These are phyloP conservation scores for Equus quagga DNA, from an alignment of 2,113 vertebrate genomes.

Conservation along the genomic window DNA sequence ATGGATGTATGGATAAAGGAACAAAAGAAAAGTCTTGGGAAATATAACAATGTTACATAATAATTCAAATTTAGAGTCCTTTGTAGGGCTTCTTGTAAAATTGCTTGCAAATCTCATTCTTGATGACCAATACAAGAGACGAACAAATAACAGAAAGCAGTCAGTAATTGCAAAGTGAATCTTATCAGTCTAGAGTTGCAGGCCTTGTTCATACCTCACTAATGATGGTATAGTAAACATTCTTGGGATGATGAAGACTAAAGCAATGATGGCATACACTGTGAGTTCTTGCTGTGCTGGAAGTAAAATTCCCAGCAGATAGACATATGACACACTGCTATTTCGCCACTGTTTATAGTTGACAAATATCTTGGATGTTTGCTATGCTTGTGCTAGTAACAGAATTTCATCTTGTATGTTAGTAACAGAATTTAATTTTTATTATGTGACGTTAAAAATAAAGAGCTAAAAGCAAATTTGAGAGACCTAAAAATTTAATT, in stretches of 20 bases:
- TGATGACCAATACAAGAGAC: not conserved
- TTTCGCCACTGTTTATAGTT: not conserved
- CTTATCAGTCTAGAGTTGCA: not conserved
- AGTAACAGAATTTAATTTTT: constrained; percentile 44
- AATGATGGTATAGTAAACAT: not conserved
- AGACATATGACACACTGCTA: not conserved
- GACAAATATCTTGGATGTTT: not conserved
- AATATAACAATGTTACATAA: not conserved
- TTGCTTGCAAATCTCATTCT: constrained; percentile 19
- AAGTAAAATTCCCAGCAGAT: not conserved
- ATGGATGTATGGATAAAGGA: not conserved
- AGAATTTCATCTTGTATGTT: constrained; percentile 13
- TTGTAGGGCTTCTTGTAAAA: not conserved
- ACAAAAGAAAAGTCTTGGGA: not conserved
- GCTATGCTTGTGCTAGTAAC: not conserved
- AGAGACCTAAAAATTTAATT: constrained; percentile 8
- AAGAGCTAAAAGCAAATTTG: not conserved
- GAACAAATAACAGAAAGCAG: not conserved
- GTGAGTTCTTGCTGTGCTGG: not conserved
- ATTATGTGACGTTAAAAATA: not conserved
- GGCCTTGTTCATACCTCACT: not conserved
- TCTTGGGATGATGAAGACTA: not conserved
- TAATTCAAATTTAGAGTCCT: not conserved
- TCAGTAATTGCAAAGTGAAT: not conserved
- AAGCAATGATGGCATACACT: not conserved